These are phyloP conservation scores for Acrocephalus kingi DNA, from an alignment of 2,113 vertebrate species.

Conservation along the genomic window DNA sequence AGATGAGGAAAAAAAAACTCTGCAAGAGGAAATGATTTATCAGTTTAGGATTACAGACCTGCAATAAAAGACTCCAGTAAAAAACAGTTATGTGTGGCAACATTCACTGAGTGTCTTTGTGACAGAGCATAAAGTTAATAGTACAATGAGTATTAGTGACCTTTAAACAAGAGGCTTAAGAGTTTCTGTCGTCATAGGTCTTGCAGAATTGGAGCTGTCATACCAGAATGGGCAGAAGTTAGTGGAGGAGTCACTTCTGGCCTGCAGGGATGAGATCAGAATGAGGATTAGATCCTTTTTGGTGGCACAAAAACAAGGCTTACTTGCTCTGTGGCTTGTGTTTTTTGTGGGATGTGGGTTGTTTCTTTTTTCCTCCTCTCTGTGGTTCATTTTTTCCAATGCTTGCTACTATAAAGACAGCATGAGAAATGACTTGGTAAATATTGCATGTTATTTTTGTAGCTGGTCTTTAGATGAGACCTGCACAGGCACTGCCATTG, in stretches of 20 bases:
- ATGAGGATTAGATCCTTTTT: not conserved
- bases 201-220: not conserved
- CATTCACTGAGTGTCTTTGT: not conserved
- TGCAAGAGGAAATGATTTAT: not conserved
- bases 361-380: not conserved
- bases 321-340: not conserved
- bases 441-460: slow-evolving; percentile 26
- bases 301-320: slow-evolving; percentile 4
- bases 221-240: not conserved
- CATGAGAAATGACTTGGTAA: slow-evolving; percentile 16
- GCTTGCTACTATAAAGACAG: not conserved
- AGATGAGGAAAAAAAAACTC: not conserved
- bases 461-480: not conserved
- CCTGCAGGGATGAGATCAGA: not conserved
- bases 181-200: not conserved
- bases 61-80: not conserved
- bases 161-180: not conserved
- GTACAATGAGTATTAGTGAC: not conserved
- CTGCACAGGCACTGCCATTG: not conserved
- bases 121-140: not conserved
- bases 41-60: not conserved
- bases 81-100: not conserved
- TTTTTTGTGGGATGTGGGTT: not conserved
- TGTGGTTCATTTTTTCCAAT: not conserved
- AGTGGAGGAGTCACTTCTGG: not conserved